Evolutionary conservation across 2,888 invertebrate genomes (phyloP).

Genomic region (Lycophotia porphyrea): DNA sequence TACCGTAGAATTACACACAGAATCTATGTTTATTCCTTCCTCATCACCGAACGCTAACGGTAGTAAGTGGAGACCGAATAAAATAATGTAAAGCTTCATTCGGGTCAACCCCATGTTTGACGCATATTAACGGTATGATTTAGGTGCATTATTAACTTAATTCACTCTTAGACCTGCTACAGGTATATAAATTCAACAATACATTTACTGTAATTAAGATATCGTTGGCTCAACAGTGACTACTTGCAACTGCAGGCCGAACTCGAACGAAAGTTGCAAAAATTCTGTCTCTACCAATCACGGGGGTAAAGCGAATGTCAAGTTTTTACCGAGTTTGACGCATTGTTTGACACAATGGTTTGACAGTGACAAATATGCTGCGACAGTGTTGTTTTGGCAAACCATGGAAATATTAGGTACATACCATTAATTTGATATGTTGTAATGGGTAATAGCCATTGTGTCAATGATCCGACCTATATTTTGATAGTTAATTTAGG

Average conservation of each 20-base stretch:
- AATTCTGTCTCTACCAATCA: not conserved
- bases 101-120: conserved; percentile 73
- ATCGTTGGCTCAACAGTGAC: conserved; percentile 2
- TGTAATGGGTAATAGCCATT: too few species aligned
- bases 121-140: conserved; percentile 20
- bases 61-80: conserved; percentile 48
- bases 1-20: conserved; percentile 78
- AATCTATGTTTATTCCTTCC: conserved; percentile 57
- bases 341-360: not conserved
- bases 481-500: too few species aligned
- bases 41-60: conserved; percentile 59
- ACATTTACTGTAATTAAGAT: not conserved
- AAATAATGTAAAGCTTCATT: conserved; percentile 63
- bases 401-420: not conserved
- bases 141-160: conserved; percentile 29
- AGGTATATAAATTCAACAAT: not conserved
- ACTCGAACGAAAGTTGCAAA: conserved; percentile 37
- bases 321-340: conserved; percentile 14
- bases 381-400: not conserved
- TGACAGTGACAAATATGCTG: not conserved
- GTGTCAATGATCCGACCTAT: too few species aligned
- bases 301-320: conserved; percentile 8
- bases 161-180: conserved; percentile 15
- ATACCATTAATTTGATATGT: too few species aligned
- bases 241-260: conserved; percentile 10